These are phyloP conservation scores for Rhabdomys dilectus DNA, from an alignment of 2,113 vertebrate species.

Conservation along the genomic window DNA sequence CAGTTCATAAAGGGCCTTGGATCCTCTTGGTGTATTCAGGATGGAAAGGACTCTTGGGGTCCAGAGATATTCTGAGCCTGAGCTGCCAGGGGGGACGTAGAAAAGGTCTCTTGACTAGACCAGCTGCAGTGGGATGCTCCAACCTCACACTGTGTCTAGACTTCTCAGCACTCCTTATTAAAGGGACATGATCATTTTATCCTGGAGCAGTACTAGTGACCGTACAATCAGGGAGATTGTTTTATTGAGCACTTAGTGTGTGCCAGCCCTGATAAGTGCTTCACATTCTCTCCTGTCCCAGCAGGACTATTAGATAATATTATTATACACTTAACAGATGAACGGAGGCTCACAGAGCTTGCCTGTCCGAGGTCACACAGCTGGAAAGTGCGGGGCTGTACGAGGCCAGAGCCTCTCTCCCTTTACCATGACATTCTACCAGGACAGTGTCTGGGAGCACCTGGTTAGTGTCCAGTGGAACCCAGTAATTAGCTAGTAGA, in stretches of 20 bases:
- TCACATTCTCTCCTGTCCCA: neutral
- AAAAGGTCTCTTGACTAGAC: neutral
- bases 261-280: neutral
- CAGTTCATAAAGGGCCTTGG: neutral
- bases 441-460: neutral
- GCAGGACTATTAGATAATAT: neutral
- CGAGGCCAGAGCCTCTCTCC: neutral
- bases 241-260: slow-evolving; percentile 23
- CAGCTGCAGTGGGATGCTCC: neutral
- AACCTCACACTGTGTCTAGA: neutral
- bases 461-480: neutral
- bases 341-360: slow-evolving; percentile 3
- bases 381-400: neutral
- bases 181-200: slow-evolving; percentile 18
- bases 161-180: slow-evolving; percentile 16
- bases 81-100: neutral
- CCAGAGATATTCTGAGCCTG: neutral
- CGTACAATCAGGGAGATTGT: neutral
- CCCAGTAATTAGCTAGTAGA: neutral
- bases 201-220: neutral
- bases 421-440: neutral
- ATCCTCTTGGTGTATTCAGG: neutral
- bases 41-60: neutral
- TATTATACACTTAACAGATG: neutral
- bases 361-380: slow-evolving; percentile 10